Base-by-base conservation (phyloP, 2,797 vertebrate species). In the Columba guinea region DNA sequence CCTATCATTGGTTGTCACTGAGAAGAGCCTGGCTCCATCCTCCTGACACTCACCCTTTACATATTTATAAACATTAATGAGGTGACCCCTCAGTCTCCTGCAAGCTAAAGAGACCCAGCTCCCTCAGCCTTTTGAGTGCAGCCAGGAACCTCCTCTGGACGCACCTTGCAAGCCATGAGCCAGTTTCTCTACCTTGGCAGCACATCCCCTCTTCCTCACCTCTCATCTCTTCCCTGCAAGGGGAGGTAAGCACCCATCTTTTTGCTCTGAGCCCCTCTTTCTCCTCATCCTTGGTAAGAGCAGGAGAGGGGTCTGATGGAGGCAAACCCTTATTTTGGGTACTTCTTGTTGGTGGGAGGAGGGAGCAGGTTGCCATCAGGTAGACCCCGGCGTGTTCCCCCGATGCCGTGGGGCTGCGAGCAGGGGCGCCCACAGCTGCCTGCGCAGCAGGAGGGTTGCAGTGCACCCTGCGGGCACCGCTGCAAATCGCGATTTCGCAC, bases 291-390 rank as follows among this genome's bases (percentile, higher is more conserved):
- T 69, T 5, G 4, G 18, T 62, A 84, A 48, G 27, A 73, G 20
- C 2, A 1, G 32, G 34, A 92, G 46, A 75, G 19, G 27, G 3
- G 4, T 75, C 28, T 20, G 10, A 51, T 41, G 51, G 63, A 68
- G 27, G 17, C 16, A 84, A 48, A n/a, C 13, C 30, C 13, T 30
- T 51, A 48, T n/a, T 89, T 59, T 3, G 2, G 1, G 5, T 69
- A 24, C 15, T 58, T n/a, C 41, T 58, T 60, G 7, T 65, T 39
- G 19, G 39, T 0, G 8, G 8, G 34, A 8, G 23, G 13, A 74
- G 35, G 37, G 35, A 90, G 48, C 0, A 0, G 48, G 32, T 21
- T 49, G 27, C 0, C 0, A 0, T 20, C 13, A 15, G 13, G 30
- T n/a, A 11, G 9, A 32, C 5, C 6, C 27, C 13, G 32, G 14